Percentiles rank a stretch among this genome's conserved stretches.
Conservation (phyloP, 2,797 vertebrate species). For the Antennarius maculatus region DNA sequence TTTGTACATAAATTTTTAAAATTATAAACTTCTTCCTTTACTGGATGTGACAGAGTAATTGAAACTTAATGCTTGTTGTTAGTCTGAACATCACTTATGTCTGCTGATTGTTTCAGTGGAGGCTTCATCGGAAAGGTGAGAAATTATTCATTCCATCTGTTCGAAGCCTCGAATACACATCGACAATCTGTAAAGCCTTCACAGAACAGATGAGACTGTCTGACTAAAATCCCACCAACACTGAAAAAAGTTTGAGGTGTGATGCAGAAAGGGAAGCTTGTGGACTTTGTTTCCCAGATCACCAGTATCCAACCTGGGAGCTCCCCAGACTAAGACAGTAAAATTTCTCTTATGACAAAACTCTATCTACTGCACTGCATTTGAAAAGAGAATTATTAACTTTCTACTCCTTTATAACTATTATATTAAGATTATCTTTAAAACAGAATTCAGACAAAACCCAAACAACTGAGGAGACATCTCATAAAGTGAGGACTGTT, state of each 20-base stretch:
- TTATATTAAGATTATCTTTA: background rate
- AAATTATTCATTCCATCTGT: slow-evolving; percentile 62
- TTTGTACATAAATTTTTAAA: too few species aligned
- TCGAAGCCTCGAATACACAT: slow-evolving; percentile 42
- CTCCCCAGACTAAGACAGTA: background rate
- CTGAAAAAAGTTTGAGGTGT: slow-evolving; percentile 11
- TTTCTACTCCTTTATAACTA: background rate
- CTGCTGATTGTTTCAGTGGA: background rate
- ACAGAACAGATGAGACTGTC: slow-evolving; percentile 46
- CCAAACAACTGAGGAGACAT: background rate
- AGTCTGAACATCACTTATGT: background rate
- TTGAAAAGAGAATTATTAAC: background rate
- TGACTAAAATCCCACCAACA: slow-evolving; percentile 47
- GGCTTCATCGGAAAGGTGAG: slow-evolving; percentile 25
- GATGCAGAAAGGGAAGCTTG: slow-evolving; percentile 7
- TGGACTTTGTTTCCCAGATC: background rate
- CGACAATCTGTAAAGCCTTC: slow-evolving; percentile 57
- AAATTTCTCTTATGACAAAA: too few species aligned
- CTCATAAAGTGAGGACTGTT: slow-evolving; percentile 12
- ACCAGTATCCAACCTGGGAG: slow-evolving; percentile 1
- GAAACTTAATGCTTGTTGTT: too few species aligned
- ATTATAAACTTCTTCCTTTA: too few species aligned
- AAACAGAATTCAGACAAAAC: background rate
- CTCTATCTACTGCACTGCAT: background rate
- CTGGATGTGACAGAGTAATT: too few species aligned